phyloP scores from a whole-genome alignment of 2,888 invertebrate genomes.

The Eutolmus rufibarbis region DNA sequence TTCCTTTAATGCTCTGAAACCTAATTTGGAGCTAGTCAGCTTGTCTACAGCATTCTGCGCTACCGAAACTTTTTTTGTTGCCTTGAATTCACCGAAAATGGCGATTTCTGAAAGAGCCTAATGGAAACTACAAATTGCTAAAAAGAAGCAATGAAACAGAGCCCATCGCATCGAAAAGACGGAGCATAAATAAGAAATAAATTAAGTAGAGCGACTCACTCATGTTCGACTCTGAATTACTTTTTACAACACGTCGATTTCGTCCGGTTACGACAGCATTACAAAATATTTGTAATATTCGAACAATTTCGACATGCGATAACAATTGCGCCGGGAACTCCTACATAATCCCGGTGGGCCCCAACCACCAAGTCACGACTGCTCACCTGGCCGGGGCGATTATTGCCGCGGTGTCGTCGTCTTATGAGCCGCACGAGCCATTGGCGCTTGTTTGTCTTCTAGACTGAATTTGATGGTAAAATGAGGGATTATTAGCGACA shows the following conservation, averaged over 20 bases:
- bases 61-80: neutral
- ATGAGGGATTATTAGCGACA: conserved; percentile 25
- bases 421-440: conserved; percentile 7
- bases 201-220: neutral
- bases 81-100: neutral
- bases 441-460: neutral
- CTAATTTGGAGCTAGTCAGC: neutral
- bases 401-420: neutral
- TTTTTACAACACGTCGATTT: neutral
- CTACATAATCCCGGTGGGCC: neutral
- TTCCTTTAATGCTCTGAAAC: neutral
- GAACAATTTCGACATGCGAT: conserved; percentile 12
- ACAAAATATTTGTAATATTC: conserved; percentile 13
- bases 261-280: neutral
- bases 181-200: neutral
- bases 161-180: neutral
- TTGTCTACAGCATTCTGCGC: neutral
- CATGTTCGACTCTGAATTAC: neutral
- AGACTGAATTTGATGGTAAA: neutral
- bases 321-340: neutral
- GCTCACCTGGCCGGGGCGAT: neutral
- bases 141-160: neutral
- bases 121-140: neutral
- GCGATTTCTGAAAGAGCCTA: neutral
- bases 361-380: neutral